Percentiles rank a stretch among this genome's conserved stretches.
phyloP scores from a whole-genome alignment of 2,797 vertebrate species.

The Arrhamphus sclerolepis region DNA sequence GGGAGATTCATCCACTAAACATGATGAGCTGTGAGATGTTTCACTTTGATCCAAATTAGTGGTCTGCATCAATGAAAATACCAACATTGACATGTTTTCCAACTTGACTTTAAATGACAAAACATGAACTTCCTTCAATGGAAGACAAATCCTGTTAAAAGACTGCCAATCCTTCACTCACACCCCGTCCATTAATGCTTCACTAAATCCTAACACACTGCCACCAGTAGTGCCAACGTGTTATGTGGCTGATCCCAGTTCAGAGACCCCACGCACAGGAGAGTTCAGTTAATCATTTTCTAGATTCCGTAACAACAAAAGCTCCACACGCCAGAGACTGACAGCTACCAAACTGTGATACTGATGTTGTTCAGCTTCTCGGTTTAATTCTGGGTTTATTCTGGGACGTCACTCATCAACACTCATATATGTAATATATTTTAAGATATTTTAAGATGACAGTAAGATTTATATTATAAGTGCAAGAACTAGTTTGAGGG shows the following conservation, averaged over 20 bases:
- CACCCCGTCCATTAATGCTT: conserved; percentile 22
- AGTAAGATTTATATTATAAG: not conserved
- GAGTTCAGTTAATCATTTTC: conserved; percentile 73
- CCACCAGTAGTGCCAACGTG: conserved; percentile 17
- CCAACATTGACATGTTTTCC: no score
- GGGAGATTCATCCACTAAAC: not conserved
- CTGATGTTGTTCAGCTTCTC: no score
- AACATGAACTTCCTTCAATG: no score
- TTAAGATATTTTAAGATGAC: no score
- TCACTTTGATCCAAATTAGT: not conserved
- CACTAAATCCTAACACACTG: conserved; percentile 20
- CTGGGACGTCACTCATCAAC: no score
- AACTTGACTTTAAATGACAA: no score
- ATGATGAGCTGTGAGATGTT: not conserved
- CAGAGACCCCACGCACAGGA: conserved; percentile 59
- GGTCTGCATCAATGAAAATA: no score
- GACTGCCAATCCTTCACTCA: not conserved
- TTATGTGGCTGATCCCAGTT: conserved; percentile 28
- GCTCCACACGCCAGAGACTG: not conserved
- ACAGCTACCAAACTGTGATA: not conserved
- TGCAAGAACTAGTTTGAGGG: not conserved
- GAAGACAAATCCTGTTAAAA: no score
- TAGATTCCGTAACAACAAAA: conserved; percentile 37
- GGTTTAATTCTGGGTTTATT: no score
- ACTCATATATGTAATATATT: no score